A percentile compares a stretch with the other conserved stretches of the same genome.
Conservation (phyloP, 1,140 invertebrate genomes). For the Ephestia elutella region DNA sequence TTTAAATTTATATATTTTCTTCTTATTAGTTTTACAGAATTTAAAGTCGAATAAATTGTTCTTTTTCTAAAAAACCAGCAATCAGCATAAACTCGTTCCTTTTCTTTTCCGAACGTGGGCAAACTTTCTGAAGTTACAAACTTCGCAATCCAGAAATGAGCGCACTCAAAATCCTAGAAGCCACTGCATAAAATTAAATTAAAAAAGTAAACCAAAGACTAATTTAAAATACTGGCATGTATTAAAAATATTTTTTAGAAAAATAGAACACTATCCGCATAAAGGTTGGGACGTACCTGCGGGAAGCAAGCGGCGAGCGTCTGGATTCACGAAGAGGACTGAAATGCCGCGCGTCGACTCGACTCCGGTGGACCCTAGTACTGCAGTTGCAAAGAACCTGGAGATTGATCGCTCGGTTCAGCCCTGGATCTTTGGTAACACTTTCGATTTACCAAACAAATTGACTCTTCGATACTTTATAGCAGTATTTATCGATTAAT, state of each 20-base stretch:
- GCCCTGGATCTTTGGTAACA: constrained; percentile 25
- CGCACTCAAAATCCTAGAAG: background rate
- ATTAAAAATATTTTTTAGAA: background rate
- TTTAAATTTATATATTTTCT: too few relatives aligned
- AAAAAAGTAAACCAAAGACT: background rate
- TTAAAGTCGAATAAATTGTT: background rate
- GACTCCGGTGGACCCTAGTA: constrained; percentile 13
- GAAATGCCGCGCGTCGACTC: constrained; percentile 45
- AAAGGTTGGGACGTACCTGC: background rate
- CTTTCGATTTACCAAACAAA: constrained; percentile 28
- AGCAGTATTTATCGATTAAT: background rate
- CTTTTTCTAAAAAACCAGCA: background rate
- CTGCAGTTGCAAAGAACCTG: constrained; percentile 36
- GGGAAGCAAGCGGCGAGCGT: constrained; percentile 20
- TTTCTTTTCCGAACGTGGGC: background rate
- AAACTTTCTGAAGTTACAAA: background rate
- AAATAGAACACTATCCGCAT: constrained; percentile 4
- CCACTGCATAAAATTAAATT: background rate
- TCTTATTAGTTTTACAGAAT: too few relatives aligned
- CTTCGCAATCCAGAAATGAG: background rate
- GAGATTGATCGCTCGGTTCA: constrained; percentile 36
- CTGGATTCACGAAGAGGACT: constrained; percentile 31
- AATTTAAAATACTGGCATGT: background rate
- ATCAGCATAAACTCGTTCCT: background rate
- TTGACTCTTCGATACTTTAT: constrained; percentile 12